phyloP scores from a whole-genome alignment of 2,888 invertebrate species.

The Agrotis puta region DNA sequence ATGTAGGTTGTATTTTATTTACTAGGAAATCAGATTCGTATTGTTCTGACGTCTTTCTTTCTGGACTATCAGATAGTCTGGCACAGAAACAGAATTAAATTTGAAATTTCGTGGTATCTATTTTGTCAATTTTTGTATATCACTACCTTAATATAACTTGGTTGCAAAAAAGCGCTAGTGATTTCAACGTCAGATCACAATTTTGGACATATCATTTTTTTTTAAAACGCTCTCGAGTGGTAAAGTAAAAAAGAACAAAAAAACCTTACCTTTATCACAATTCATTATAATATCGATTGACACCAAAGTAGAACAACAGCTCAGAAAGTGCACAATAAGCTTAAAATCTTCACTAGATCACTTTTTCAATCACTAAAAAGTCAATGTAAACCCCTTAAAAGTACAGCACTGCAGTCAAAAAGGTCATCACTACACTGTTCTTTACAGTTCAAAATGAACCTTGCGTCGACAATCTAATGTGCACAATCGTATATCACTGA shows the following conservation, averaged over 20 bases:
- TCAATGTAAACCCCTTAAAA: constrained; percentile 1
- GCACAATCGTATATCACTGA: constrained; percentile 54
- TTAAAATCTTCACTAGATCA: background rate
- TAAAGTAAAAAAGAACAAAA: too few relatives aligned
- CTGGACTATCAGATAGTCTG: too few relatives aligned
- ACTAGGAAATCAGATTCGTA: too few relatives aligned
- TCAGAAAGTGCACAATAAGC: constrained; percentile 15
- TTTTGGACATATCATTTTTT: too few relatives aligned
- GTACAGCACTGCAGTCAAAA: constrained; percentile 43
- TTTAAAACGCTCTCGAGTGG: background rate
- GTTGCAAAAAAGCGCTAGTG: too few relatives aligned
- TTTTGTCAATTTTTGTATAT: too few relatives aligned
- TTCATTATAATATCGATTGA: background rate
- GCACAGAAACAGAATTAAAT: too few relatives aligned
- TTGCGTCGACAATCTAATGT: constrained; percentile 29
- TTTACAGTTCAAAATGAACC: constrained; percentile 20
- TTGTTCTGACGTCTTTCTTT: too few relatives aligned
- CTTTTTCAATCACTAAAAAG: constrained; percentile 4
- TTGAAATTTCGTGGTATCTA: too few relatives aligned
- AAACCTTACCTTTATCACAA: background rate
- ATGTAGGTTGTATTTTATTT: background rate
- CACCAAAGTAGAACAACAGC: background rate
- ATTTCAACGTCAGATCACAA: too few relatives aligned
- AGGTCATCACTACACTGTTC: constrained; percentile 48
- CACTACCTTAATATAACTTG: too few relatives aligned